Conservation (phyloP, 2,797 vertebrate genomes). For the Phataginus tricuspis region DNA sequence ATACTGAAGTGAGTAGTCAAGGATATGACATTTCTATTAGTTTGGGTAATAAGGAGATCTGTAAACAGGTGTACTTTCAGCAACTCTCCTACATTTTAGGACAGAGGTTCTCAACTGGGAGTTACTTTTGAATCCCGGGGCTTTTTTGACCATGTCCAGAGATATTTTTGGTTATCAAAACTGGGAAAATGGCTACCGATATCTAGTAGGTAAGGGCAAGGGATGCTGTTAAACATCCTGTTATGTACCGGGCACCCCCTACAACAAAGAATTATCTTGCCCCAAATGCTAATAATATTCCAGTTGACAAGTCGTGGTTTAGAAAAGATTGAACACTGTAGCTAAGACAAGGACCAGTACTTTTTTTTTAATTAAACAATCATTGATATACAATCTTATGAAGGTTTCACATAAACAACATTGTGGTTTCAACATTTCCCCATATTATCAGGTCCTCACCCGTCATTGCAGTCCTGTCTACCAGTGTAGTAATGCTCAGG, state of each 20-base stretch:
- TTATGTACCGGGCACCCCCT: not conserved
- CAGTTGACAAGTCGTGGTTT: not conserved
- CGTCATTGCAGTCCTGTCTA: too few relatives aligned
- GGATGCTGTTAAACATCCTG: not conserved
- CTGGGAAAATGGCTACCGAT: not conserved
- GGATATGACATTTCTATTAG: not conserved
- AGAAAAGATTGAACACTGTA: not conserved
- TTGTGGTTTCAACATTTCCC: too few relatives aligned
- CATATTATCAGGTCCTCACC: too few relatives aligned
- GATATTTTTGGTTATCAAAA: not conserved
- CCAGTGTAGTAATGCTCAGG: not conserved
- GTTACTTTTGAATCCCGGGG: not conserved
- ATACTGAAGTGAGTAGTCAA: not conserved
- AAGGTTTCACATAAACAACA: too few relatives aligned
- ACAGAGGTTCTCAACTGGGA: not conserved
- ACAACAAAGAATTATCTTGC: not conserved
- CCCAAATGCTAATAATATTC: not conserved
- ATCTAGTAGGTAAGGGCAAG: not conserved
- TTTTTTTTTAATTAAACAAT: not conserved
- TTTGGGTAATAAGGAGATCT: not conserved
- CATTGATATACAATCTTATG: too few relatives aligned
- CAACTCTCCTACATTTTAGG: not conserved
- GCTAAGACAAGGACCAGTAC: not conserved
- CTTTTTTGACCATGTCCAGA: not conserved
- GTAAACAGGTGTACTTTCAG: not conserved